Percentiles rank a stretch among this genome's conserved stretches.
Conservation (phyloP, 1,140 invertebrate species). For the Rhopalosiphum padi region DNA sequence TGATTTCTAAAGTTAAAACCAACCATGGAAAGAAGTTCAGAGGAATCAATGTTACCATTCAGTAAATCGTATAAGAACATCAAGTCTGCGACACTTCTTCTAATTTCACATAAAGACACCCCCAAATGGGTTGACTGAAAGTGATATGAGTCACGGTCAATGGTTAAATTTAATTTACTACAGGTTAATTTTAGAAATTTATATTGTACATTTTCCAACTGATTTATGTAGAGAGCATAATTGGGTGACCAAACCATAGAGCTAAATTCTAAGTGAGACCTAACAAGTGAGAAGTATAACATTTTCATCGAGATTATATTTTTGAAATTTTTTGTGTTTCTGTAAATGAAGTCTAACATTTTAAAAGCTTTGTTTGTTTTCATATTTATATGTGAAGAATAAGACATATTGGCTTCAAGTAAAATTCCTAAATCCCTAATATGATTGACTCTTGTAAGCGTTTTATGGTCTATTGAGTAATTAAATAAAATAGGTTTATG, state of each 20-base stretch:
- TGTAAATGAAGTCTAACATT: no score
- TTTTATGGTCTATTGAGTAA: neutral
- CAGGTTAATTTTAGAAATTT: conserved; percentile 22
- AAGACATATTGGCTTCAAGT: neutral
- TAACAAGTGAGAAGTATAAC: conserved; percentile 30
- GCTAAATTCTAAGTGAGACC: conserved; percentile 38
- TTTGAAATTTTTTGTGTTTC: neutral
- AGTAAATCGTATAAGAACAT: no score
- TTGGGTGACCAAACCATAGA: conserved; percentile 2
- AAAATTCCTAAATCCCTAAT: conserved; percentile 18
- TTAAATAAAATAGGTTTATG: conserved; percentile 13
- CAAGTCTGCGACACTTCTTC: no score
- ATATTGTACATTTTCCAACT: no score
- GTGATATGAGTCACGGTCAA: neutral
- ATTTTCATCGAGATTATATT: neutral
- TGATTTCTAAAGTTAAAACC: no score
- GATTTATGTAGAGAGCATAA: conserved; percentile 32
- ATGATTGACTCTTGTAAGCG: neutral
- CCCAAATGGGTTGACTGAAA: no score
- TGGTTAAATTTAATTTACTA: conserved; percentile 35
- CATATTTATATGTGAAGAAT: neutral
- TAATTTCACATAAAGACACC: no score
- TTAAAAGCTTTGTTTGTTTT: no score
- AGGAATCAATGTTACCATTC: no score
- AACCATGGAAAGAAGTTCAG: no score